Base-by-base conservation (phyloP, 2,797 vertebrate species). In the Poeciliopsis presidionis region DNA sequence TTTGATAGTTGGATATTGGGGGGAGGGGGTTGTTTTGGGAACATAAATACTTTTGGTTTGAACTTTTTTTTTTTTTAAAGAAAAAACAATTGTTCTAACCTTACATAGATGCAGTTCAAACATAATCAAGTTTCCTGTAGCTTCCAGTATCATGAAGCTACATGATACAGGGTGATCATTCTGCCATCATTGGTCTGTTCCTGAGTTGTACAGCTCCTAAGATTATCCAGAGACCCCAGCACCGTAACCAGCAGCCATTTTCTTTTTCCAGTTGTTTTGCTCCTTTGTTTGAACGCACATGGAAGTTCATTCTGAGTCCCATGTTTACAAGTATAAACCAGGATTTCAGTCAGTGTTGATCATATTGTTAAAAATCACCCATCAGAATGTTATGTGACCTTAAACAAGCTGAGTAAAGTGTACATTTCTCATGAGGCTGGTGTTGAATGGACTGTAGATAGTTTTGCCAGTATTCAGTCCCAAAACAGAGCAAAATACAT, bases 111-210 rank as follows among this genome's bases (percentile, higher is more conserved):
- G 86, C 63, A 70, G 86, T 90, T 86, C 86, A 86, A 89, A 92
- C 95, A 94, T 95, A 94, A 95, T 93, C 93, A 72, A 41, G 74
- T 14, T 77, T 86, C 90, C 90, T 94, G 94, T 92, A 93, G 91
- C 94, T 92, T 92, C 88, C 90, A 94, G 93, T 94, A 94, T 93
- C 87, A 87, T 84, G 88, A 85, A 91, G 90, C 92, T n/a, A n/a
- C n/a, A n/a, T n/a, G n/a, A n/a, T n/a, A n/a, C n/a, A n/a, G 79
- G 36, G 30, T 79, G 84, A 92, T 88, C 49, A 73, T 86, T 92
- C 84, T 81, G 63, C 90, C 87, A 84, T 91, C 63, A 86, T 81
- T 81, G 77, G 74, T 90, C 77, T 30, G n/a, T 16, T 93, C 87
- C 76, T 79, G 91, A 93, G 91, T 83, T 87, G 92, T 89, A 89